A percentile compares a stretch with the other conserved stretches of the same genome.
Conservation (phyloP, 2,113 vertebrate species). For the Ariopsis seemanni region DNA sequence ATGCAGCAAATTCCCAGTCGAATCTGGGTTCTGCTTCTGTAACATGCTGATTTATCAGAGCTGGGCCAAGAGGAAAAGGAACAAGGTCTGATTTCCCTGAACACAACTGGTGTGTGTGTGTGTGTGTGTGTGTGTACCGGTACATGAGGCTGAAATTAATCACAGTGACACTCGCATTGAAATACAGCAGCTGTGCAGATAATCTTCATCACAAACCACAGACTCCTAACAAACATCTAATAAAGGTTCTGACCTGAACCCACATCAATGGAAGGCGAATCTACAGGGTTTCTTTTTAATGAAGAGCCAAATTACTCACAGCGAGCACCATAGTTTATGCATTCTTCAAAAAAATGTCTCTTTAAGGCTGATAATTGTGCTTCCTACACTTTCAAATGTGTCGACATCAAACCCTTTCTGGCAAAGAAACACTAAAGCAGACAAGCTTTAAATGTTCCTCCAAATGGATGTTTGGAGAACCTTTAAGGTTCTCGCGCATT, state of each 20-base stretch:
- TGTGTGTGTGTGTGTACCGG: conserved; percentile 11
- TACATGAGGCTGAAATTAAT: conserved; percentile 17
- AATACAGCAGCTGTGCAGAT: conserved; percentile 25
- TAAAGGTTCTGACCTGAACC: conserved; percentile 15
- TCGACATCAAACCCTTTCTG: neutral
- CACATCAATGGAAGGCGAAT: neutral
- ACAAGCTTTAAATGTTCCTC: neutral
- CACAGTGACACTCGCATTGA: conserved; percentile 8
- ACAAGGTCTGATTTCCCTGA: conserved; percentile 27
- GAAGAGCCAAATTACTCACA: conserved; percentile 19
- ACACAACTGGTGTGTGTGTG: neutral
- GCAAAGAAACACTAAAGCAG: neutral
- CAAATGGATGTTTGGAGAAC: neutral
- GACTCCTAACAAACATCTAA: neutral
- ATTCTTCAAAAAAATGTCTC: neutral
- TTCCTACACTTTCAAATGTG: neutral
- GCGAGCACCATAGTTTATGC: neutral
- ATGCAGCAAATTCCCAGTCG: neutral
- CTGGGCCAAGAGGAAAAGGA: neutral
- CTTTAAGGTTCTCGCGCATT: neutral
- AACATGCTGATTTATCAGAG: conserved; percentile 20
- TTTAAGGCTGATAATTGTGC: neutral
- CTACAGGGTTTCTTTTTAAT: conserved; percentile 13
- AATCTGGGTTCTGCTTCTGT: neutral
- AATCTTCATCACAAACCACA: neutral